phyloP scores from a whole-genome alignment of 2,888 invertebrate species.

The Spilarctia lutea region DNA sequence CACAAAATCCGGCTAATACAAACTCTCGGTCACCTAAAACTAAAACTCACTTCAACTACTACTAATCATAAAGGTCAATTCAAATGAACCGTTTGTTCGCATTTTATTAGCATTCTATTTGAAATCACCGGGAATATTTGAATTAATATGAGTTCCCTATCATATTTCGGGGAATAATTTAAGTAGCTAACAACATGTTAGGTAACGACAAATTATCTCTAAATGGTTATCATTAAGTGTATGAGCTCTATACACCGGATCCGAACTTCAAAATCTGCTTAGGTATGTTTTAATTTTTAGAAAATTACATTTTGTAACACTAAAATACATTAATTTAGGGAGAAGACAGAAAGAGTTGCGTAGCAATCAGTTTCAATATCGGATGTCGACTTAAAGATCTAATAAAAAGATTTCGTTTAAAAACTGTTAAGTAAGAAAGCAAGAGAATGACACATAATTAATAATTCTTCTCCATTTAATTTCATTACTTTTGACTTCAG shows the following conservation, averaged over 20 bases:
- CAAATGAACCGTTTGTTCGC: neutral
- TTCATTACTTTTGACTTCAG: constrained; percentile 28
- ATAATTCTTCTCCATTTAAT: constrained; percentile 40
- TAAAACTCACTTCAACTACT: neutral
- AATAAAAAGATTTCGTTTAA: neutral
- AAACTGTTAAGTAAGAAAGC: constrained; percentile 5
- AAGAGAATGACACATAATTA: constrained; percentile 24
- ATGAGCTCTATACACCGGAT: neutral
- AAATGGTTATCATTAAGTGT: neutral
- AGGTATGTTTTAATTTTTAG: too few species aligned
- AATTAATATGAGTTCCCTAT: neutral
- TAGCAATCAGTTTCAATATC: neutral
- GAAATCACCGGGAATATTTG: neutral
- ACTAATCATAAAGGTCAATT: neutral
- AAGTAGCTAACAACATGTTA: neutral
- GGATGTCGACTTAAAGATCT: neutral
- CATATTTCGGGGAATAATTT: neutral
- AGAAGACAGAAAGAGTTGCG: too few species aligned
- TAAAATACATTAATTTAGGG: too few species aligned
- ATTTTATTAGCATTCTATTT: neutral
- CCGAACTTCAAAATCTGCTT: too few species aligned
- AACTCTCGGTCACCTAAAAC: neutral
- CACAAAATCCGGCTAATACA: neutral
- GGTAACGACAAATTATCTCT: neutral
- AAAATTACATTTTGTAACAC: too few species aligned